Base-by-base conservation (phyloP, 2,113 vertebrate species). In the Anarhynchus alexandrinus region DNA sequence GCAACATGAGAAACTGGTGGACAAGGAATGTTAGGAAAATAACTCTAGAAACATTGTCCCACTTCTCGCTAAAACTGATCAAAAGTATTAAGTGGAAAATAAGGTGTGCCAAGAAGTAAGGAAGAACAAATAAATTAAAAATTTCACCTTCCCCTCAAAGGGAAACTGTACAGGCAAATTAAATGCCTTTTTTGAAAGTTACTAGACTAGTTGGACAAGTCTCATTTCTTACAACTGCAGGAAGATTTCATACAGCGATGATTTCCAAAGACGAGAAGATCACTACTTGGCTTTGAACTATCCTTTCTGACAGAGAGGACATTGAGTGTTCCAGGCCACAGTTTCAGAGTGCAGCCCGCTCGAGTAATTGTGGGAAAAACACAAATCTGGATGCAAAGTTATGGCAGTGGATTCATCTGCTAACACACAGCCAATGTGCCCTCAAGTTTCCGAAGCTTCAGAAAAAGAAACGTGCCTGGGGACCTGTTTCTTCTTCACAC, bases 401-500 rank as follows among this genome's bases (percentile, higher is more conserved):
- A 77, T 5, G 42, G 91, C 77, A 96, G 83, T 66, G 15, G 88
- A 93, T 95, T 90, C 25, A 93, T 66, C 65, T 86, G 59, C 78
- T 94, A 96, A 96, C 91, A 87, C 16, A 16, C 49, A 95, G 61
- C 84, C 87, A 64, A 86, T 3, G 66, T 82, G 57, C 86, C 87
- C 92, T 89, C 66, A 83, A 86, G 89, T 94, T 88, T 82, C 86
- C 82, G 86, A 84, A 90, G 87, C 86, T 79, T 89, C 64, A 86
- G 70, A 80, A 84, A 90, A 96, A 96, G 93, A 96, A 88, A 76
- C 86, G 43, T 88, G 97, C 94, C 96, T 78, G 90, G n/a, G 93
- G 93, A 95, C 65, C 74, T 59, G 73, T 74, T 96, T 94, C 95
- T 97, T 96, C 83, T 92, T 96, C 89, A 94, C 65, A 93, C 90